A percentile compares a stretch with the other conserved stretches of the same genome.
Evolutionary conservation across 2,113 vertebrate species (phyloP).

Genomic region (Chauna torquata): DNA sequence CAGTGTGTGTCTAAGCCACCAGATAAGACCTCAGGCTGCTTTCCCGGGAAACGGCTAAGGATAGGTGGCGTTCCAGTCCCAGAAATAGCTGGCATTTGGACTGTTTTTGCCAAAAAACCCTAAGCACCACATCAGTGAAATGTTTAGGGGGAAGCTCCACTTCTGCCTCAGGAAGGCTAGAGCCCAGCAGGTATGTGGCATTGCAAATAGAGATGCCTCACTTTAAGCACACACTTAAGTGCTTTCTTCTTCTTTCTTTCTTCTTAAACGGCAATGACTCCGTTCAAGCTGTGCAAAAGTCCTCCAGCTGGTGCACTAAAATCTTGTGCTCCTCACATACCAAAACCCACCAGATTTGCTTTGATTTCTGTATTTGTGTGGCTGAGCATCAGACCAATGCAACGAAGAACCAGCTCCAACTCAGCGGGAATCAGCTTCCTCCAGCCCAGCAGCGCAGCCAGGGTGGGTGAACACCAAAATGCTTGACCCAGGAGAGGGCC

Average conservation of each 20-base stretch:
- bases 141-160: accelerated
- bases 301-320: background rate
- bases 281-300: accelerated
- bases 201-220: background rate
- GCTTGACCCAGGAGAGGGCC: background rate
- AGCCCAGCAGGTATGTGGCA: background rate
- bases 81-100: background rate
- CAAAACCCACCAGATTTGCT: accelerated
- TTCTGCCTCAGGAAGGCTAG: accelerated
- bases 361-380: background rate
- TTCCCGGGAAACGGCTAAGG: background rate
- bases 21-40: background rate
- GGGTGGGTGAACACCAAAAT: accelerated
- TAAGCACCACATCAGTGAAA: background rate
- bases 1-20: background rate
- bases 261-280: accelerated
- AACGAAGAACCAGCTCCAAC: accelerated
- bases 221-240: background rate
- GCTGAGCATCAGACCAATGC: accelerated
- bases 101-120: background rate
- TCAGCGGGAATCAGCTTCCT: accelerated
- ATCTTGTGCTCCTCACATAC: background rate
- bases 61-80: background rate
- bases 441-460: accelerated
- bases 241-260: background rate